Percentiles rank a stretch among this genome's conserved stretches.
These are phyloP conservation scores for Galbula dea DNA, from an alignment of 2,113 vertebrate genomes.

Conservation along the genomic window DNA sequence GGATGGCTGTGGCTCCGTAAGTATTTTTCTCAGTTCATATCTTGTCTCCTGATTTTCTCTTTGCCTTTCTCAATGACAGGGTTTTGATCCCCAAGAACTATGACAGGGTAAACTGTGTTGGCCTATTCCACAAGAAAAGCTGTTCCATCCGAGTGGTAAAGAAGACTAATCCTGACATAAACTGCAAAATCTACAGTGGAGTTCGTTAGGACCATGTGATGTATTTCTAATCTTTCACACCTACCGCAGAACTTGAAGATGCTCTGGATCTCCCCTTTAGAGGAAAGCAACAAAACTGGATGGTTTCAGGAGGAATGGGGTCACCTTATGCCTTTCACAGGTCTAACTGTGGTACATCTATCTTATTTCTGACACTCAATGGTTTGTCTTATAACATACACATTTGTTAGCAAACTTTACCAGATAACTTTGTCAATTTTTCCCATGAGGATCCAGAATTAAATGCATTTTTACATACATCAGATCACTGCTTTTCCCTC, in stretches of 20 bases:
- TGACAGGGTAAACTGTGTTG: slow-evolving; percentile 46
- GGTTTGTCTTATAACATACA: not conserved
- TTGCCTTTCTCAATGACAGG: slow-evolving; percentile 30
- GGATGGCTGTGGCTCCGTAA: not conserved
- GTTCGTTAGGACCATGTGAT: not conserved
- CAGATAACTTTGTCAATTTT: not conserved
- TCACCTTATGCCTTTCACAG: not conserved
- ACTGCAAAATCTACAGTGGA: slow-evolving; percentile 52
- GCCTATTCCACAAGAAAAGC: slow-evolving; percentile 55
- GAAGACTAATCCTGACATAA: slow-evolving; percentile 50
- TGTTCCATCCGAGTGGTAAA: slow-evolving; percentile 61
- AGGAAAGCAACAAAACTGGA: not conserved
- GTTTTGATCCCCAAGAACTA: slow-evolving; percentile 53
- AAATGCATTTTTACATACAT: slow-evolving; percentile 23
- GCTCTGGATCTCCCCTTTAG: not conserved
- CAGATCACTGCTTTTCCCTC: not conserved
- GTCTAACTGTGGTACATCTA: not conserved
- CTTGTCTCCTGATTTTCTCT: not conserved
- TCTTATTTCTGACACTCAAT: not conserved
- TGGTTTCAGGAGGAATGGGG: not conserved
- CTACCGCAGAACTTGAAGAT: not conserved
- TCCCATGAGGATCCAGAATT: not conserved
- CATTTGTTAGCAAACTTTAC: not conserved
- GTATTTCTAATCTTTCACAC: not conserved
- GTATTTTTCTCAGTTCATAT: not conserved